These are phyloP conservation scores for Serinus canaria DNA, from an alignment of 2,113 vertebrate species.

Conservation along the genomic window DNA sequence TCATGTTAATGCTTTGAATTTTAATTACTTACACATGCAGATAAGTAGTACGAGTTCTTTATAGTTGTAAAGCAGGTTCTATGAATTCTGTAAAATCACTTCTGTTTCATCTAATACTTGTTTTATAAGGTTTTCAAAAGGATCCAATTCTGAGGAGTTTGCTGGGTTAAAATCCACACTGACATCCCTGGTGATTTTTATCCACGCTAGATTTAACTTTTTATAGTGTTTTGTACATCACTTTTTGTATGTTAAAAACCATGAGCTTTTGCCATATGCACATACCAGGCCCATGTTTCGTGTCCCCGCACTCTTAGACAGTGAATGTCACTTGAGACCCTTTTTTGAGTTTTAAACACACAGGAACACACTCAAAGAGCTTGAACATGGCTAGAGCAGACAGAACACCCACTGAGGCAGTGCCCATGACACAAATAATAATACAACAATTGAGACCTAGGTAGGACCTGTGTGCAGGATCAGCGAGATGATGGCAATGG, in stretches of 20 bases:
- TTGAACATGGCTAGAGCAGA: background rate
- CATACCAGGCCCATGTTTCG: background rate
- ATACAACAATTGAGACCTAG: background rate
- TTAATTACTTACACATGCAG: conserved; percentile 48
- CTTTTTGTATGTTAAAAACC: background rate
- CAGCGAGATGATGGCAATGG: background rate
- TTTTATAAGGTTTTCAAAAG: conserved; percentile 2
- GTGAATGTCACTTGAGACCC: background rate
- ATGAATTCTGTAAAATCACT: background rate
- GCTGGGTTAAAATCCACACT: background rate
- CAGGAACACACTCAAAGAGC: background rate
- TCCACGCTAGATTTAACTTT: background rate
- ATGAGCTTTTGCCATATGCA: background rate
- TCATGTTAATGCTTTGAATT: conserved; percentile 47
- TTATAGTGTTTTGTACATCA: background rate
- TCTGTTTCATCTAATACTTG: background rate
- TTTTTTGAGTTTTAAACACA: background rate
- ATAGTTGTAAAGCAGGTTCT: conserved; percentile 7
- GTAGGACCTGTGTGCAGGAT: background rate
- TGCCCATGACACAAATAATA: background rate
- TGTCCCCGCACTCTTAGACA: background rate
- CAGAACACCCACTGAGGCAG: background rate
- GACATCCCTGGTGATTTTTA: background rate
- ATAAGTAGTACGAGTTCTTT: background rate
- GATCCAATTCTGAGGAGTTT: background rate